phyloP scores from a whole-genome alignment of 2,113 vertebrate genomes.

The Oncorhynchus clarkii region DNA sequence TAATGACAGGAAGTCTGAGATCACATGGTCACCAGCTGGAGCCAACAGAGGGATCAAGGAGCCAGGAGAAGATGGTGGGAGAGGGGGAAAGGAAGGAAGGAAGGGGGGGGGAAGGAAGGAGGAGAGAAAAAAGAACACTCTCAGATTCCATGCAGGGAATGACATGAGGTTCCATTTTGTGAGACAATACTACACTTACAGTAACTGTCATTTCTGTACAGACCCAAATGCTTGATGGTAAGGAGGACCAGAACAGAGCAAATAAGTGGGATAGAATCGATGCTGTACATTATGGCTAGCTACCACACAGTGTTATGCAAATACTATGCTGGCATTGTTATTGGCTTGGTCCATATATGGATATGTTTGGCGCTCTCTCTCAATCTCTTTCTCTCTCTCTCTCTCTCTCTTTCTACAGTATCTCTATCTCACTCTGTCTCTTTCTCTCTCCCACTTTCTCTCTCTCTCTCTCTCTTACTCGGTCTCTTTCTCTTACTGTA shows the following conservation, averaged over 20 bases:
- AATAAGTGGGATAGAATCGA: neutral
- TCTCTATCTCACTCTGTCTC: too few species aligned
- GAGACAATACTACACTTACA: slow-evolving; percentile 20
- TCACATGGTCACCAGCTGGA: slow-evolving; percentile 89
- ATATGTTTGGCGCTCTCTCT: slow-evolving; percentile 61
- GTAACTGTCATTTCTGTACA: slow-evolving; percentile 12
- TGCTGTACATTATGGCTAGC: slow-evolving; percentile 14
- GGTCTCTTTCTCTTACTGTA: too few species aligned
- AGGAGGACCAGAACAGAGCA: slow-evolving; percentile 7
- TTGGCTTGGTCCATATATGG: slow-evolving; percentile 67
- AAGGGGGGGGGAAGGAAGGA: neutral
- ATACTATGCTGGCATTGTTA: slow-evolving; percentile 44
- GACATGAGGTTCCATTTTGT: slow-evolving; percentile 61
- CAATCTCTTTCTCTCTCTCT: too few species aligned
- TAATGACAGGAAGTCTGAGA: slow-evolving; percentile 89
- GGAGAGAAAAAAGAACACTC: neutral
- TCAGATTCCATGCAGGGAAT: slow-evolving; percentile 30
- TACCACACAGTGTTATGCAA: slow-evolving; percentile 40
- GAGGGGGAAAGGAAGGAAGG: slow-evolving; percentile 22
- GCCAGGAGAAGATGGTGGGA: slow-evolving; percentile 71
- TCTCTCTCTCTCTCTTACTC: too few species aligned
- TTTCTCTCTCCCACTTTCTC: too few species aligned
- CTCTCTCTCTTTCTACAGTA: too few species aligned
- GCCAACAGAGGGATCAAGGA: slow-evolving; percentile 76
- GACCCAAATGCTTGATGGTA: slow-evolving; percentile 20